These are phyloP conservation scores for Heliocidaris erythrogramma DNA, from an alignment of 35 echinoderm and acorn worm genomes.

Conservation along the genomic window DNA sequence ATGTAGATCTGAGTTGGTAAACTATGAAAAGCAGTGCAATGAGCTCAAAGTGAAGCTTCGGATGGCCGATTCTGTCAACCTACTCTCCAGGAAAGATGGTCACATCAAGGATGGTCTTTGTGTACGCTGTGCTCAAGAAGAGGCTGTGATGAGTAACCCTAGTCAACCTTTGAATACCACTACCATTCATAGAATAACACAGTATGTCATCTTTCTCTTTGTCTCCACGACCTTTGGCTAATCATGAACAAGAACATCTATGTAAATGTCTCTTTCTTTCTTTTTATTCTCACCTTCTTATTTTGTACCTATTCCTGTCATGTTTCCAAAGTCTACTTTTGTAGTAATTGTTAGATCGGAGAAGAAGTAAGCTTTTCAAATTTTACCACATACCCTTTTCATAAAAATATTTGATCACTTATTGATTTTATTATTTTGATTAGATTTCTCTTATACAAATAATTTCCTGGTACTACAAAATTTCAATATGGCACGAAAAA, in stretches of 20 bases:
- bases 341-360: too few relatives aligned
- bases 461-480: too few relatives aligned
- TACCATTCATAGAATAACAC: conserved; percentile 66
- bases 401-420: too few relatives aligned
- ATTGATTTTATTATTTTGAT: too few relatives aligned
- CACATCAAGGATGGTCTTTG: conserved; percentile 70
- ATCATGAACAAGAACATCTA: background rate
- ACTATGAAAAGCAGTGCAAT: conserved; percentile 70
- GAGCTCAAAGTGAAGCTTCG: conserved; percentile 73
- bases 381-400: too few relatives aligned
- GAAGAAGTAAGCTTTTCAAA: too few relatives aligned
- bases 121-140: conserved; percentile 86
- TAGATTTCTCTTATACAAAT: too few relatives aligned
- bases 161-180: conserved; percentile 49
- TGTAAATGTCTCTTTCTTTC: too few relatives aligned
- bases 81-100: conserved; percentile 65
- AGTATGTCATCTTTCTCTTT: conserved; percentile 53
- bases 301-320: too few relatives aligned
- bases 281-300: too few relatives aligned
- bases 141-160: conserved; percentile 65
- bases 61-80: conserved; percentile 64
- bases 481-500: too few relatives aligned
- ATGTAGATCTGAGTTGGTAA: conserved; percentile 78
- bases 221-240: background rate
- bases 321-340: too few relatives aligned